A percentile compares a stretch with the other conserved stretches of the same genome.
These are phyloP conservation scores for Camelus dromedarius DNA, from an alignment of 2,113 vertebrate species.

Conservation along the genomic window DNA sequence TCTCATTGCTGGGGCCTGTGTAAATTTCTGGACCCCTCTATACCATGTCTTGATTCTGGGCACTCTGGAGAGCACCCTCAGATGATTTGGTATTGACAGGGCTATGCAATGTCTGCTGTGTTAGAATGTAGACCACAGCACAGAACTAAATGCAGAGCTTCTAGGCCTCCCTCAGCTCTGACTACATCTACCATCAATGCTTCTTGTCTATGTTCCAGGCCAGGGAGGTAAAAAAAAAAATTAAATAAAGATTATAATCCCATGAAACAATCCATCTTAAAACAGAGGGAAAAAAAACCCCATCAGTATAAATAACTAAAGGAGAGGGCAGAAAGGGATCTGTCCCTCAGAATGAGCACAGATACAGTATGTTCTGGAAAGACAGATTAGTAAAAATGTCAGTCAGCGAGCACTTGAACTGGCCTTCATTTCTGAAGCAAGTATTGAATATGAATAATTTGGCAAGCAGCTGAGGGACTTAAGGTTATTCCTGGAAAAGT, in stretches of 20 bases:
- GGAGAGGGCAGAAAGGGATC: not conserved
- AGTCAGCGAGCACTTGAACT: not conserved
- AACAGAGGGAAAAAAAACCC: not conserved
- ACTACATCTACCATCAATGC: not conserved
- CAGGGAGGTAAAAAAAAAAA: not conserved
- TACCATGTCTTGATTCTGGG: not conserved
- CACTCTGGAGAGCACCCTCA: not conserved
- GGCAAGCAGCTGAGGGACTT: not conserved
- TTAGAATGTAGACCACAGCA: not conserved
- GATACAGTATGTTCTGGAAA: not conserved
- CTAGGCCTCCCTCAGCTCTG: not conserved
- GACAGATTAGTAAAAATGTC: not conserved
- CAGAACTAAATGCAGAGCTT: not conserved
- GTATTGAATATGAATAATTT: not conserved
- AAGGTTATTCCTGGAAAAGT: conserved; percentile 31
- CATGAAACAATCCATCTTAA: not conserved
- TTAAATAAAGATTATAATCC: not conserved
- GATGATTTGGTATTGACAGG: not conserved
- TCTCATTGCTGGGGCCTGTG: not conserved
- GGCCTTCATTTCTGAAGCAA: not conserved
- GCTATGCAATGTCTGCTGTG: rapidly evolving
- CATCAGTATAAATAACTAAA: not conserved
- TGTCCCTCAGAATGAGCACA: not conserved
- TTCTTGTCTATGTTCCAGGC: not conserved
- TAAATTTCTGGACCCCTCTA: not conserved